A percentile compares a stretch with the other conserved stretches of the same genome.
Conservation (phyloP, 2,113 vertebrate species). For the Picathartes gymnocephalus region DNA sequence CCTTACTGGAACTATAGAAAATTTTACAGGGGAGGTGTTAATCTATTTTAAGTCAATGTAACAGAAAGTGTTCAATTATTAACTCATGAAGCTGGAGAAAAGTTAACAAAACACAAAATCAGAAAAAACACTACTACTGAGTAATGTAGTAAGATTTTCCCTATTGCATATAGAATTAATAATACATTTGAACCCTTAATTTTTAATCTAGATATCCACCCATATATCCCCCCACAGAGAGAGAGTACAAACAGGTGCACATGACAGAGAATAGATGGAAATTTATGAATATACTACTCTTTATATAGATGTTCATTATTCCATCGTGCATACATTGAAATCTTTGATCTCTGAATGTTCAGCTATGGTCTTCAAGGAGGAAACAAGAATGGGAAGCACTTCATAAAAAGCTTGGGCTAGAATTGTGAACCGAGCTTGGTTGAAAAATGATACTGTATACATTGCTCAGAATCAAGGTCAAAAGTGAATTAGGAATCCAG, state of each 20-base stretch:
- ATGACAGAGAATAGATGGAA: slow-evolving; percentile 14
- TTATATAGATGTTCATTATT: slow-evolving; percentile 32
- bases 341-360: slow-evolving; percentile 40
- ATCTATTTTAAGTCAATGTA: neutral
- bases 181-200: neutral
- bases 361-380: slow-evolving; percentile 13
- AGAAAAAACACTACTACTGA: neutral
- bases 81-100: neutral
- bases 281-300: slow-evolving; percentile 13
- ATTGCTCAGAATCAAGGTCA: slow-evolving; percentile 52
- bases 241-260: slow-evolving; percentile 26
- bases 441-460: slow-evolving; percentile 52
- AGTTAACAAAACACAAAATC: neutral
- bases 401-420: slow-evolving; percentile 34
- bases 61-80: neutral
- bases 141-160: neutral
- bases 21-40: neutral
- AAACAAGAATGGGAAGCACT: slow-evolving; percentile 51
- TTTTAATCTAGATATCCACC: neutral
- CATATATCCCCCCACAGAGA: neutral
- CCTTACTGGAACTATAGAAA: neutral
- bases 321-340: neutral
- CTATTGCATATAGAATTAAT: neutral
- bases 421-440: neutral
- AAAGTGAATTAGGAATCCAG: slow-evolving; percentile 51